Percentiles rank a stretch among this genome's conserved stretches.
Conservation (phyloP, 2,888 invertebrate species). For the Lamproptera curius region DNA sequence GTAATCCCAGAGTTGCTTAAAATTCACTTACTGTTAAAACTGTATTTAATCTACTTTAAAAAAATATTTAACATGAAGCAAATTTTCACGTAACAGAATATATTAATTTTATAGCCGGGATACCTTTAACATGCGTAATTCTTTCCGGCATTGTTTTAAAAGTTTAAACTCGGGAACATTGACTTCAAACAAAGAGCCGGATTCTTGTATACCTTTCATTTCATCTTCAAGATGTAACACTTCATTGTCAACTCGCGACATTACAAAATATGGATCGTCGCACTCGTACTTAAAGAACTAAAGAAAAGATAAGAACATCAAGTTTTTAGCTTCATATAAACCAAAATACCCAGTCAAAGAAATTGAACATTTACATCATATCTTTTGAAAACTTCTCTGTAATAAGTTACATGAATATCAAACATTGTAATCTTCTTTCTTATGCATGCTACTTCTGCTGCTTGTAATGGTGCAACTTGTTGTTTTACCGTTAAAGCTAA, state of each 20-base stretch:
- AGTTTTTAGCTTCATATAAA: background rate
- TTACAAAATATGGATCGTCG: conserved; percentile 83
- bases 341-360: background rate
- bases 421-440: conserved; percentile 91
- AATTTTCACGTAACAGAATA: background rate
- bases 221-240: conserved; percentile 89
- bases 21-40: no score
- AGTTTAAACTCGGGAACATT: conserved; percentile 96
- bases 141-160: conserved; percentile 93
- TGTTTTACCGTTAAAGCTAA: conserved; percentile 94
- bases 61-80: background rate
- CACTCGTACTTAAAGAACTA: conserved; percentile 87
- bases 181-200: conserved; percentile 96
- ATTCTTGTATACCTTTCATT: conserved; percentile 91
- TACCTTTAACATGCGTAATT: conserved; percentile 91
- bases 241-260: conserved; percentile 88
- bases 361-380: conserved; percentile 62
- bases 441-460: conserved; percentile 94
- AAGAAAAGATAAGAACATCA: background rate
- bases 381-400: conserved; percentile 92
- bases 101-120: background rate
- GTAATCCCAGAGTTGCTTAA: conserved; percentile 96
- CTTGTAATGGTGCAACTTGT: conserved; percentile 96
- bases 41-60: no score
- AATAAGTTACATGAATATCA: conserved; percentile 89